phyloP scores from a whole-genome alignment of 2,113 vertebrate genomes.

The Miniopterus natalensis region DNA sequence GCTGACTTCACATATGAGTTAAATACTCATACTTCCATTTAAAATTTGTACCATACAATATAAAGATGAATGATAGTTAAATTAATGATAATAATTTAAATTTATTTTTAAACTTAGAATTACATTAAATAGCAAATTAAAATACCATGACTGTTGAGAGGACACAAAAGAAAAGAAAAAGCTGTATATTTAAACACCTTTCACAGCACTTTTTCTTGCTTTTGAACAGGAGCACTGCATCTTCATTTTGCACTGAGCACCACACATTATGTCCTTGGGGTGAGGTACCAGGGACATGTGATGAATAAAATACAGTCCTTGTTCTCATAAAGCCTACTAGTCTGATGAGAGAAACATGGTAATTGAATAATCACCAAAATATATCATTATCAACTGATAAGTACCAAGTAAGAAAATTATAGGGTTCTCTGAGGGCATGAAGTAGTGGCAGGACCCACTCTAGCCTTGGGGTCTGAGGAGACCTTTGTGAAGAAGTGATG shows the following conservation, averaged over 20 bases:
- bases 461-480: neutral
- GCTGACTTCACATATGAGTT: neutral
- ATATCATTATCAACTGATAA: neutral
- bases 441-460: neutral
- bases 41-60: neutral
- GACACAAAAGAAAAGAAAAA: neutral
- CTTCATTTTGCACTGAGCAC: neutral
- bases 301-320: neutral
- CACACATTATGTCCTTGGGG: neutral
- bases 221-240: neutral
- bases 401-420: neutral
- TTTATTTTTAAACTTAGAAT: neutral
- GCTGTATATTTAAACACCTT: neutral
- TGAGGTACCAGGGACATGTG: neutral
- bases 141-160: neutral
- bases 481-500: neutral
- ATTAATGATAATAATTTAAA: neutral
- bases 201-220: neutral
- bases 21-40: constrained; percentile 20
- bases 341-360: neutral
- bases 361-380: neutral
- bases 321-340: neutral
- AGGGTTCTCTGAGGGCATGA: neutral
- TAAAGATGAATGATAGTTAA: constrained; percentile 26
- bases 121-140: constrained; percentile 35